phyloP scores from a whole-genome alignment of 2,797 vertebrate species.

The Bryconaethiops microstoma region DNA sequence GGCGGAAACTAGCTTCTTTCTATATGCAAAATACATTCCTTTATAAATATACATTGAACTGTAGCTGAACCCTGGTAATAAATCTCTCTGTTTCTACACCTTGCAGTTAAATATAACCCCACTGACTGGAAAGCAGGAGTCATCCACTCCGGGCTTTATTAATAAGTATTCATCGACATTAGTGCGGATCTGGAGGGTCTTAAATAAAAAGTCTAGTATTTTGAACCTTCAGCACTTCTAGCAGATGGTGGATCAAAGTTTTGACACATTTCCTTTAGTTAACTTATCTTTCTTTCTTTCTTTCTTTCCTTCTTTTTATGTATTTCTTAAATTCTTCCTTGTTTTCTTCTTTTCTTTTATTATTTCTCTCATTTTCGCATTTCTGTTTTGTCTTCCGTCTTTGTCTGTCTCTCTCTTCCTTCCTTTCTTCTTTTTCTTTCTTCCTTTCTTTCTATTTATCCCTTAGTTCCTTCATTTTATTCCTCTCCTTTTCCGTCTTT shows the following conservation, averaged over 20 bases:
- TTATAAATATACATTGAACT: constrained; percentile 45
- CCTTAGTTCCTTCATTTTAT: not conserved
- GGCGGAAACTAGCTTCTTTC: constrained; percentile 26
- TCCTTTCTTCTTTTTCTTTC: not conserved
- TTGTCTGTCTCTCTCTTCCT: not conserved
- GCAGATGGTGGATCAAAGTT: no score
- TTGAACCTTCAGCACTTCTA: not conserved
- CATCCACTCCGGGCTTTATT: not conserved
- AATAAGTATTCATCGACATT: constrained; percentile 12
- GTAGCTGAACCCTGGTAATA: constrained; percentile 20
- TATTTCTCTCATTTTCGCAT: not conserved
- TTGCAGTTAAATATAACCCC: constrained; percentile 10
- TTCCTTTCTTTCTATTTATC: not conserved
- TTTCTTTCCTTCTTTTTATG: no score
- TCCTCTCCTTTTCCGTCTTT: not conserved
- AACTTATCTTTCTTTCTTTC: no score
- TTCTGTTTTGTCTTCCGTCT: not conserved
- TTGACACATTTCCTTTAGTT: no score
- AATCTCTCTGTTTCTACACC: constrained; percentile 13
- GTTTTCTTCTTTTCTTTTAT: not conserved
- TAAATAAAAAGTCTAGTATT: not conserved
- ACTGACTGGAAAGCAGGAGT: not conserved
- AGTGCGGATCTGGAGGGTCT: not conserved
- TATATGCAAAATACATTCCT: constrained; percentile 33
- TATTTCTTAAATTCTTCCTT: no score